Evolutionary conservation across 2,113 vertebrate genomes (phyloP).

Genomic region (Chiloscyllium plagiosum): DNA sequence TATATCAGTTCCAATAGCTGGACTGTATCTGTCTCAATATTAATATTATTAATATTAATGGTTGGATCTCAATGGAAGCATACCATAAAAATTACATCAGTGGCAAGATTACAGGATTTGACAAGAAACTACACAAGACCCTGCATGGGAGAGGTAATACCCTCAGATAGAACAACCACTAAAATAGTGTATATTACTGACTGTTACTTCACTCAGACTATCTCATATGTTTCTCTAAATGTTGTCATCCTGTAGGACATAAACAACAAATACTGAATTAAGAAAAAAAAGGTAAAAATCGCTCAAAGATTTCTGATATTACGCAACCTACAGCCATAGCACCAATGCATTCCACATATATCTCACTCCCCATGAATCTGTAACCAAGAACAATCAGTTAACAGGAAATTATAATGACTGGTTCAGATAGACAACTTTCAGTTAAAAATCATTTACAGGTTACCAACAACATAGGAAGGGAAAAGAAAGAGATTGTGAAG

Average conservation of each 20-base stretch:
- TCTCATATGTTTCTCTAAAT: too few species aligned
- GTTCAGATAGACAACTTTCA: conserved; percentile 6
- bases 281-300: too few species aligned
- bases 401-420: background rate
- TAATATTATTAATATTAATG: background rate
- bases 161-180: too few species aligned
- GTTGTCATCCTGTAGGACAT: too few species aligned
- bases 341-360: background rate
- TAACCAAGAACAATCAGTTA: background rate
- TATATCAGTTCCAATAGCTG: background rate
- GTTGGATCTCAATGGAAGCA: background rate
- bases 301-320: background rate
- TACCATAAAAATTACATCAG: background rate
- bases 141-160: too few species aligned
- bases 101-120: background rate
- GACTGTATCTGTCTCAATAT: background rate
- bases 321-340: background rate
- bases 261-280: too few species aligned
- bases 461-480: too few species aligned
- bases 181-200: too few species aligned
- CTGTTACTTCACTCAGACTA: too few species aligned
- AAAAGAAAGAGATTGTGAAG: too few species aligned
- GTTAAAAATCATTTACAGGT: background rate
- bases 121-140: too few species aligned
- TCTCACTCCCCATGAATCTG: background rate